These are phyloP conservation scores for Ceyx erithaca DNA, from an alignment of 2,797 vertebrate species.

Conservation along the genomic window DNA sequence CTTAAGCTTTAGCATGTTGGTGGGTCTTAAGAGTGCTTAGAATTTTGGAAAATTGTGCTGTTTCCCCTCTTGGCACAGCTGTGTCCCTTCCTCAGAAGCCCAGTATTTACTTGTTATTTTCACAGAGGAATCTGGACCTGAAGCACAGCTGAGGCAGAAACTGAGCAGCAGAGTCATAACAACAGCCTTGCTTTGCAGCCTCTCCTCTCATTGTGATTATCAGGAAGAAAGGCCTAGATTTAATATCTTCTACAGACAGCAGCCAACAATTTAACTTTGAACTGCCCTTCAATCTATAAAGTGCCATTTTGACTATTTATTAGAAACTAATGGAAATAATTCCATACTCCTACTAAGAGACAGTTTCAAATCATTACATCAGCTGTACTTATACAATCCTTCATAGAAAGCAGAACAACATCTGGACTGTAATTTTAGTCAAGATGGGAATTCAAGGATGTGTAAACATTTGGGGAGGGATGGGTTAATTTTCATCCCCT, in stretches of 20 bases:
- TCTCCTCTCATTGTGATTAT: not conserved
- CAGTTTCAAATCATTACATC: not conserved
- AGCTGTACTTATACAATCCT: not conserved
- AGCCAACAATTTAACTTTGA: slow-evolving; percentile 16
- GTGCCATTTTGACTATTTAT: not conserved
- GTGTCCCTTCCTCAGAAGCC: not conserved
- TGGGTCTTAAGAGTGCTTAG: not conserved
- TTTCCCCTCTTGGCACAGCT: not conserved
- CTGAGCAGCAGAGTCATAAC: not conserved
- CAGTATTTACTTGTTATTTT: not conserved
- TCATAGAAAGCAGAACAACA: not conserved
- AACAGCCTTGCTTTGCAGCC: not conserved
- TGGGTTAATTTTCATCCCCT: not conserved
- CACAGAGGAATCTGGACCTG: not conserved
- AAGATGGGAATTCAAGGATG: not conserved
- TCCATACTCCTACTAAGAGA: not conserved
- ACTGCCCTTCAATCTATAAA: not conserved
- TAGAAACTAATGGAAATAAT: not conserved
- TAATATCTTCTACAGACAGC: not conserved
- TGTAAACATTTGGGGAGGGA: not conserved
- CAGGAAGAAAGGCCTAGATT: not conserved
- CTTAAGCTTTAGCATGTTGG: not conserved
- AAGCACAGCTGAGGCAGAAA: not conserved
- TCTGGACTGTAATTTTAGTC: not conserved
- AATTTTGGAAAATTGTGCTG: not conserved